Evolutionary conservation across 35 echinoderm and acorn worm species (phyloP).

Genomic region (Diadema setosum): DNA sequence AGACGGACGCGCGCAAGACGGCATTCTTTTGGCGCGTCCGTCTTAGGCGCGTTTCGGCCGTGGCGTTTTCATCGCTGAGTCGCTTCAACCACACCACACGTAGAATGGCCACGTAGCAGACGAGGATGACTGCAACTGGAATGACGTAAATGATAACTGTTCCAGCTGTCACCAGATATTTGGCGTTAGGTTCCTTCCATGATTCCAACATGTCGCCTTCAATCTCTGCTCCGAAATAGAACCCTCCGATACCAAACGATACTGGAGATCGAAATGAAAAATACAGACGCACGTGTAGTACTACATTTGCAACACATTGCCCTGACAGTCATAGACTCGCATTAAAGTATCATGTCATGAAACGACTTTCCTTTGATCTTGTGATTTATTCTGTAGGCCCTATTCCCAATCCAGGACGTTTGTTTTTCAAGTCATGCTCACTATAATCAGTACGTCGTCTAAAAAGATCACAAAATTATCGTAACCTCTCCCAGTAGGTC

Average conservation of each 20-base stretch:
- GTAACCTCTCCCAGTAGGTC: no score
- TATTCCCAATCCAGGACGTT: no score
- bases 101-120: not conserved
- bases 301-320: no score
- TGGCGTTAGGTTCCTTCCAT: not conserved
- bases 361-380: no score
- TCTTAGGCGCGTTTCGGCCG: not conserved
- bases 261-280: no score
- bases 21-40: not conserved
- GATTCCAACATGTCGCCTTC: not conserved
- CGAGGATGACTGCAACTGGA: not conserved
- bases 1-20: not conserved
- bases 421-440: no score
- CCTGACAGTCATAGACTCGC: no score
- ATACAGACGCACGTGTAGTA: no score
- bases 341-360: no score
- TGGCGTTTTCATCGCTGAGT: not conserved
- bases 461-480: no score
- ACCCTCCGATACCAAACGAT: not conserved
- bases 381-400: no score
- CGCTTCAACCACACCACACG: not conserved
- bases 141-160: not conserved
- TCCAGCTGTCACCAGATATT: not conserved
- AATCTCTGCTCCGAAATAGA: not conserved
- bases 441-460: no score